Evolutionary conservation across 2,888 invertebrate genomes (phyloP).

Genomic region (Temnothorax rugatulus): DNA sequence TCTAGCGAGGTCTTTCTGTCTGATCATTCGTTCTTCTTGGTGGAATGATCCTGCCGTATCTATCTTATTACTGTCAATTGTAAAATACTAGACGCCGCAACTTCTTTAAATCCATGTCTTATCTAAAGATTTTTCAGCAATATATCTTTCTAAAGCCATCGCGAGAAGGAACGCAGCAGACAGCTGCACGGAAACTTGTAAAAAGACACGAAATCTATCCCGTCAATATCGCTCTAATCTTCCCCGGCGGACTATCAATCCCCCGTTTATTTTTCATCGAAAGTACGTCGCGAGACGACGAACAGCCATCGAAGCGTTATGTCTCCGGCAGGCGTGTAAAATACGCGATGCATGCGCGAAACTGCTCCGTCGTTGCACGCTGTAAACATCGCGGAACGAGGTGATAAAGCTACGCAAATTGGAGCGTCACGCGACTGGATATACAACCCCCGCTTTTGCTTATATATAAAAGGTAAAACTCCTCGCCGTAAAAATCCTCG

Average conservation of each 20-base stretch:
- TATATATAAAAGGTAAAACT: background rate
- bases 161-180: background rate
- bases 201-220: slow-evolving; percentile 23
- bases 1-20: background rate
- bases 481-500: slow-evolving; percentile 38
- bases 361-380: background rate
- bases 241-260: slow-evolving; percentile 36
- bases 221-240: slow-evolving; percentile 36
- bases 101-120: background rate
- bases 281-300: slow-evolving; percentile 20
- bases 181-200: background rate
- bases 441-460: slow-evolving; percentile 6
- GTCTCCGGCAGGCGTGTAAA: slow-evolving; percentile 21
- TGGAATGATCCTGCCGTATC: background rate
- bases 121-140: background rate
- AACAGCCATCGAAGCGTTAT: slow-evolving; percentile 4
- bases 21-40: background rate
- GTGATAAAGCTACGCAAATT: slow-evolving; percentile 52
- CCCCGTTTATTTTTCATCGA: slow-evolving; percentile 27
- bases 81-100: background rate
- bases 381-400: slow-evolving; percentile 32
- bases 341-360: slow-evolving; percentile 2
- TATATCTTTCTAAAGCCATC: background rate
- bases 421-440: slow-evolving; percentile 41
- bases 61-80: background rate